A percentile compares a stretch with the other conserved stretches of the same genome.
Conservation (phyloP, 2,797 vertebrate species). For the Bryconaethiops microstoma region DNA sequence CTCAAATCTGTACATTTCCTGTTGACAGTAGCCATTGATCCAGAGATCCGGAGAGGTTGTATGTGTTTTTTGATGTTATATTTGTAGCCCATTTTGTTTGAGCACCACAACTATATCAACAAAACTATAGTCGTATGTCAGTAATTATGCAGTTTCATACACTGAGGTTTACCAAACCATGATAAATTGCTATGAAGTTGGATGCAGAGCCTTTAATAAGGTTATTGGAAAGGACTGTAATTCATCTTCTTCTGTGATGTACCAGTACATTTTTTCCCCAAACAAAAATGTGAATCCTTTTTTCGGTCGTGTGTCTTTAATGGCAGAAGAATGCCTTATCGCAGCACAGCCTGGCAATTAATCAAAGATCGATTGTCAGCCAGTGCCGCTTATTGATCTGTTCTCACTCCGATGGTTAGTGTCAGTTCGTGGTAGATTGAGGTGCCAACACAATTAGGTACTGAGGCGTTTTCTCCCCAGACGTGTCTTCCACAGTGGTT, state of each 20-base stretch:
- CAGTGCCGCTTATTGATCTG: slow-evolving; percentile 41
- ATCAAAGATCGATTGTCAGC: slow-evolving; percentile 49
- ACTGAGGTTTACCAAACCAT: slow-evolving; percentile 2
- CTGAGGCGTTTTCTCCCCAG: slow-evolving; percentile 11
- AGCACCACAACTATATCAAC: neutral
- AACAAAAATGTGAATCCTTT: neutral
- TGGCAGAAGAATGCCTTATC: slow-evolving; percentile 1
- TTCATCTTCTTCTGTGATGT: neutral
- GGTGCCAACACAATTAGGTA: slow-evolving; percentile 40
- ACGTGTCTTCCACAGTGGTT: slow-evolving; percentile 24
- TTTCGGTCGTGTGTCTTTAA: slow-evolving; percentile 17
- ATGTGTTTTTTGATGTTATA: neutral
- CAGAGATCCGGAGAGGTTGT: neutral
- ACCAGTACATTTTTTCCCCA: neutral
- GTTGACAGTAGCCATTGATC: neutral
- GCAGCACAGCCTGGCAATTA: slow-evolving; percentile 29
- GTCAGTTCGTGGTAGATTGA: slow-evolving; percentile 29
- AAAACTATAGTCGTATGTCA: neutral
- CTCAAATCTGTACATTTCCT: neutral
- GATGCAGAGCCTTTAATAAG: neutral
- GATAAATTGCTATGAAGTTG: neutral
- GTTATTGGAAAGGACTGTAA: neutral
- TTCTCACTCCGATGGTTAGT: slow-evolving; percentile 23
- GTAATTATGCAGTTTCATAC: neutral
- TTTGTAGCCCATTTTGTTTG: neutral